Evolutionary conservation across 2,113 vertebrate species (phyloP), one percentile per base, ranked within the genome.

Genomic region (Carettochelys insculpta): DNA sequence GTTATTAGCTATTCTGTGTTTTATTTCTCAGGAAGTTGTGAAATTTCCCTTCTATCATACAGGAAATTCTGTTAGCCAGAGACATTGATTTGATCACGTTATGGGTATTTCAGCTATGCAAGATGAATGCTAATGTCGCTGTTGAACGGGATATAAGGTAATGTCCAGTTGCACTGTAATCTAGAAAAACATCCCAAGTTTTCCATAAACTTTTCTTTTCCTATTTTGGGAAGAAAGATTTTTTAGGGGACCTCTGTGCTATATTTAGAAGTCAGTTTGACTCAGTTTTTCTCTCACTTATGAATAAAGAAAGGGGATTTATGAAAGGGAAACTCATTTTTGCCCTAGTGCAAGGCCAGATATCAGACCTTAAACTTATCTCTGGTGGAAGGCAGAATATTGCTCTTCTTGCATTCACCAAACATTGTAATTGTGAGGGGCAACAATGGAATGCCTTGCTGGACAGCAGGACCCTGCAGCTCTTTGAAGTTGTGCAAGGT

Each of bases 1-100:
- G 48, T 50, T 11, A 12, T 11, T 50, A 31, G 41, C 43, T 75
- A 14, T 65, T 87, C 86, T 16, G 50, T 1, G 52, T 2, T 4
- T 41, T 81, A 83, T 82, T 94, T 92, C 91, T 93, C 85, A 77
- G 68, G 56, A 90, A 43, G 45, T 84, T 88, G 75, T 6, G 6
- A 96, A 77, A 93, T 93, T 78, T 47, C 83, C 43, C 50, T 1
- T 13, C 19, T 51, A 9, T 86, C 88, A 13, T 11, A 80, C n/a
- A 88, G 88, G 80, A 94, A 83, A 94, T 82, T 54, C 56, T 73
- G 48, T 82, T 34, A 10, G 51, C 88, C 41, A 27, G 34, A 61
- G 86, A 61, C 92, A 93, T 47, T 78, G 83, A 90, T 84, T 91
- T 84, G 68, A 54, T 48, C 3, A 0, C 41, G 80, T 65, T 77